Evolutionary conservation across 2,113 vertebrate species (phyloP), one percentile per base, ranked within the genome.

Genomic region (Coracopsis vasa): DNA sequence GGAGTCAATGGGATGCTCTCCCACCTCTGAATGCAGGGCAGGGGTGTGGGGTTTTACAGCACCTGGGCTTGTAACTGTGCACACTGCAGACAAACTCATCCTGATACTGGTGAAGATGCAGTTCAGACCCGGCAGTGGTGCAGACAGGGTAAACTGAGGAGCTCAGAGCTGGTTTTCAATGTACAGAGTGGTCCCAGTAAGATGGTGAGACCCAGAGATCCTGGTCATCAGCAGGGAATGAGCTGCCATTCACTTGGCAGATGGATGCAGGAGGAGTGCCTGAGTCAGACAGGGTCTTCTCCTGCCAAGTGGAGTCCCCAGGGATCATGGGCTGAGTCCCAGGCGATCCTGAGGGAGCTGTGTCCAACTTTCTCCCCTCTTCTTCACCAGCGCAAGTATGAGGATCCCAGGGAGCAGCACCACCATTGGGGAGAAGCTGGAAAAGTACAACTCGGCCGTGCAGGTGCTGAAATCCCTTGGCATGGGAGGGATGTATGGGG

Each of bases 351-450:
- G n/a, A 48, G 24, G 11, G 51, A 4, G 0, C 18, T 78, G 18
- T 21, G 25, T 44, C 72, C 56, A 70, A 23, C 13, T 35, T 3
- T 21, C 20, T 81, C 2, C 7, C 31, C 27, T 86, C 35, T 72
- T 83, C 61, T n/a, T 78, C 89, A 58, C 29, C 95, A 99, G 99
- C 7, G 98, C 98, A 0, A 98, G 96, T 39, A 95, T 99, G 96
- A 98, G 98, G 94, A 95, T 99, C 80, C 99, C 99, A 1, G 98
- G 98, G 13, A 98, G 95, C 87, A 97, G 97, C 11, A 51, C 17
- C 72, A 98, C 93, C 78, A 98, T 99, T 41, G 98, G 98, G 80
- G 99, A 99, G 97, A 99, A 99, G 96, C 98, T 99, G 98, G 99
- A 99, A 77, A 97, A 97, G 88, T 99, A 99, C 94, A 98, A 97